Evolutionary conservation across 2,797 vertebrate genomes (phyloP).

Genomic region (Ispidina lecontei): DNA sequence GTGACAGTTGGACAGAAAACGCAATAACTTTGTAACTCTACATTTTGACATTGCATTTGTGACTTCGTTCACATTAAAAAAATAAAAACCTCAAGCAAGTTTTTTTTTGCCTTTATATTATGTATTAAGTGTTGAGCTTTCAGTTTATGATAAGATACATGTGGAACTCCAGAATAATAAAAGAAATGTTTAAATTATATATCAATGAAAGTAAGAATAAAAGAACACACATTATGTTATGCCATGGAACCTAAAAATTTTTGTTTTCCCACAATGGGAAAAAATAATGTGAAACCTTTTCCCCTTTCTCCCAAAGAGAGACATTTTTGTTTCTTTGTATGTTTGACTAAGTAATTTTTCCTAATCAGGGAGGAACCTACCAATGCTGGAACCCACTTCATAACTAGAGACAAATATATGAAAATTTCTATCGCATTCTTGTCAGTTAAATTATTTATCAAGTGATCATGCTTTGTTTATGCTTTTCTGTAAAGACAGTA

Average conservation of each 20-base stretch:
- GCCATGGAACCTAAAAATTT: background rate
- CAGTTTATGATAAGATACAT: background rate
- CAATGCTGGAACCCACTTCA: background rate
- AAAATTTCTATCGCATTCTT: constrained; percentile 38
- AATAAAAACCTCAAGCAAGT: background rate
- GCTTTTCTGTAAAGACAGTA: constrained; percentile 26
- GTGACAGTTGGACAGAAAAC: background rate
- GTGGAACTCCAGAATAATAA: background rate
- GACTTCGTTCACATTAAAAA: background rate
- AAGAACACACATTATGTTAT: background rate
- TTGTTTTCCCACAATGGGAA: background rate
- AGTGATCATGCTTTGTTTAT: constrained; percentile 17
- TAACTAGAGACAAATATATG: background rate
- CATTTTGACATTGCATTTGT: background rate
- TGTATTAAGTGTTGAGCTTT: background rate
- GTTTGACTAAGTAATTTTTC: background rate
- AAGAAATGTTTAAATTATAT: background rate
- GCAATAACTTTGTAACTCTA: background rate
- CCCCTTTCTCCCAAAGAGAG: background rate
- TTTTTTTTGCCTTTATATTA: constrained; percentile 9
- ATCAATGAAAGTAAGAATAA: background rate
- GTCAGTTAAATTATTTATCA: constrained; percentile 52
- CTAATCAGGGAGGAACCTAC: constrained; percentile 32
- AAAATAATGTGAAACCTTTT: background rate
- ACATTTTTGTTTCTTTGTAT: background rate